Evolutionary conservation across 2,113 vertebrate genomes (phyloP), one percentile per base, ranked within the genome.

Genomic region (Hylia prasina): DNA sequence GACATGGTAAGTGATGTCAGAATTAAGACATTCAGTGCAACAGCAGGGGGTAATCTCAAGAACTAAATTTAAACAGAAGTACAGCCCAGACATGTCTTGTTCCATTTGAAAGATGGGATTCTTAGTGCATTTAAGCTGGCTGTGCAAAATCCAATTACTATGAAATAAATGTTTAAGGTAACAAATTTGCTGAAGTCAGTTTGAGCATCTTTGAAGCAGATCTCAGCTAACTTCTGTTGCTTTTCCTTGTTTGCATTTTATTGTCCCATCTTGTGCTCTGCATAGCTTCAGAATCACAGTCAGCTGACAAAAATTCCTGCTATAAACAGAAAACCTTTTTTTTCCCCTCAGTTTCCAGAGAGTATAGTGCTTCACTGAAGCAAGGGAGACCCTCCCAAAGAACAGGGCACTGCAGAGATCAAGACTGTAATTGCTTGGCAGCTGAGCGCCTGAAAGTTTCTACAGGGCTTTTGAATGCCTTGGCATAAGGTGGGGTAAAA

Each of bases 401-500:
- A 93, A 73, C 63, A 51, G 82, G 40, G 77, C 73, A 89, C 93
- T 84, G 73, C 54, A 77, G 85, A 83, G 71, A 88, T 86, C 86
- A 88, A n/a, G 70, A 28, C 19, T n/a, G 33, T 85, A 95, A 93
- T 83, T 83, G 63, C 79, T 86, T 86, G 90, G 86, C 88, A 90
- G 90, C 92, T 86, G 71, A 95, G 82, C 58, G 92, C 71, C 85
- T 90, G 54, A 63, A 73, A 50, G 63, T 82, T 90, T 80, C 85
- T 88, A 35, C 42, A 60, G 89, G 68, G 83, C 70, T 82, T 95
- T 50, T 58, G 72, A 91, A 93, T 78, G 47, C 86, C 65, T 89
- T 83, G 80, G 71, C 82, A 87, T 68, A 92, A 96, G 86, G 89
- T 82, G 71, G 64, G 51, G 47, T 92, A 89, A 96, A 92, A 89